phyloP scores from a whole-genome alignment of 1,140 invertebrate species.

The Drosophila baimaii region DNA sequence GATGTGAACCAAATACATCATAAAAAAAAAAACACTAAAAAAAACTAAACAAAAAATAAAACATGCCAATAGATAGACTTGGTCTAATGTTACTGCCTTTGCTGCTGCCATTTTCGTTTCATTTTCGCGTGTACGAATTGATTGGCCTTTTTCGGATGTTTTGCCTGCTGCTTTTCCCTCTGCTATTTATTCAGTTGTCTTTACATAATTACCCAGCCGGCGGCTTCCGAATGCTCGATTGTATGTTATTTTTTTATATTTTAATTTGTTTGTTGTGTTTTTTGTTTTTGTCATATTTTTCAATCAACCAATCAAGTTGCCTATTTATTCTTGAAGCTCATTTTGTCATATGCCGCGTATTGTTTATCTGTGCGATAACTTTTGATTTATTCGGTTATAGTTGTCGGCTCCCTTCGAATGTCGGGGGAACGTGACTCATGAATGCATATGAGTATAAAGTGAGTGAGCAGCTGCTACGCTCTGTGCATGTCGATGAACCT shows the following conservation, averaged over 20 bases:
- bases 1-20: conserved; percentile 64
- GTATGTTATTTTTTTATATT: background rate
- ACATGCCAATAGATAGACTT: conserved; percentile 54
- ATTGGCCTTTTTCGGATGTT: conserved; percentile 55
- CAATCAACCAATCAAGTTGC: conserved; percentile 54
- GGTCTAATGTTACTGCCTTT: conserved; percentile 59
- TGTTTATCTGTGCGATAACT: conserved; percentile 46
- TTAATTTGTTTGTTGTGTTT: too few relatives aligned
- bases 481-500: conserved; percentile 70
- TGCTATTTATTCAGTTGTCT: conserved; percentile 55
- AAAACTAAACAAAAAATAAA: conserved; percentile 30
- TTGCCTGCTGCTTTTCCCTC: conserved; percentile 52
- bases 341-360: conserved; percentile 62
- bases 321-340: conserved; percentile 53
- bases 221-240: conserved; percentile 10
- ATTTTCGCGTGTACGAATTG: conserved; percentile 72
- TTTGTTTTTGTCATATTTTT: conserved; percentile 25
- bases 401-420: conserved; percentile 13
- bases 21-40: conserved; percentile 19
- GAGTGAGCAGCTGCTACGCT: conserved; percentile 50
- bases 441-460: conserved; percentile 41
- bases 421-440: conserved; percentile 54
- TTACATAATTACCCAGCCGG: conserved; percentile 63
- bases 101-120: conserved; percentile 64
- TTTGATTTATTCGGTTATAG: conserved; percentile 25